These are phyloP conservation scores for Cerastoderma edule DNA, from an alignment of 2,888 invertebrate genomes.

Conservation along the genomic window DNA sequence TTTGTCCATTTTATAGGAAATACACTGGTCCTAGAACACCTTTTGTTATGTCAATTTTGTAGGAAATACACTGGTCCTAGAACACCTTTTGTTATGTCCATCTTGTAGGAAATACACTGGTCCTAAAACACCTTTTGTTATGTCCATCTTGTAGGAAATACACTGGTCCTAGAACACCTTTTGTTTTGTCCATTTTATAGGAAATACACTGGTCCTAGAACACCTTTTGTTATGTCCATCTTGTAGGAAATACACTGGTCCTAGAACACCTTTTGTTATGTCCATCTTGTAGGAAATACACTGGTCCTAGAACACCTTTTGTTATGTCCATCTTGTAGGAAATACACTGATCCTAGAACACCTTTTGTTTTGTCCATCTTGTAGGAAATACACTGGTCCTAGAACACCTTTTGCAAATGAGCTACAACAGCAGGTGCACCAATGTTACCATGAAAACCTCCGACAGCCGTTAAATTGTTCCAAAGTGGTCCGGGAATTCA, in stretches of 20 bases:
- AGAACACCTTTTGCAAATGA: constrained; percentile 19
- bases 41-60: no score
- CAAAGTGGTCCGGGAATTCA: constrained; percentile 17
- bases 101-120: no score
- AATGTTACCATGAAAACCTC: constrained; percentile 21
- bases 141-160: no score
- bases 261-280: neutral
- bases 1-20: no score
- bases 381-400: constrained; percentile 25
- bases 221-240: neutral
- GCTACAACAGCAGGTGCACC: constrained; percentile 17
- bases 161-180: no score
- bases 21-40: no score
- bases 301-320: neutral
- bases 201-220: no score
- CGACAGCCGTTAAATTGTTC: constrained; percentile 24
- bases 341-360: constrained; percentile 13
- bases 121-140: no score
- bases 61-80: no score
- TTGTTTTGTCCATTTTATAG: no score
- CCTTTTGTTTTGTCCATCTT: neutral
- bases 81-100: no score
- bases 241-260: neutral
- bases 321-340: neutral
- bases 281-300: neutral